Evolutionary conservation across 2,113 vertebrate species (phyloP).

Genomic region (Hucho hucho): DNA sequence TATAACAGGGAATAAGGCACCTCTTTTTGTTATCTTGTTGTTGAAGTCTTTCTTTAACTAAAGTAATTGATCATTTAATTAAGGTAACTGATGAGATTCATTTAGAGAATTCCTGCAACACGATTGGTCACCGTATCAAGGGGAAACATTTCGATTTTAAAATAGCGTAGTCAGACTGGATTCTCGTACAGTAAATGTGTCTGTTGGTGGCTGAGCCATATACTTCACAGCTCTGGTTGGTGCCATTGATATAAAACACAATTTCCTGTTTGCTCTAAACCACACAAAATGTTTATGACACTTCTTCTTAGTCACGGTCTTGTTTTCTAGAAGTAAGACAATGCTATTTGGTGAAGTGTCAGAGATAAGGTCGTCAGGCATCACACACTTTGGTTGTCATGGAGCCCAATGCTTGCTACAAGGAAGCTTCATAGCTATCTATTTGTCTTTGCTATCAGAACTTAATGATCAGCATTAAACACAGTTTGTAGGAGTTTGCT

Average conservation of each 20-base stretch:
- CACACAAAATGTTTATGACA: background rate
- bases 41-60: constrained; percentile 3
- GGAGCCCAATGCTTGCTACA: background rate
- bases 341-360: constrained; percentile 3
- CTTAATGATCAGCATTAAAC: too few relatives aligned
- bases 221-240: background rate
- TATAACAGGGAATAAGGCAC: background rate
- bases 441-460: background rate
- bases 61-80: constrained; percentile 39
- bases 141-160: constrained; percentile 5
- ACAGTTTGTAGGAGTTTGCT: background rate
- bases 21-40: constrained; percentile 12
- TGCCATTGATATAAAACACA: background rate
- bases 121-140: constrained; percentile 32
- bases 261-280: constrained; percentile 14
- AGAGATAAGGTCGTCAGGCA: background rate
- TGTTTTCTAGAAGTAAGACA: too few relatives aligned
- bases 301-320: background rate
- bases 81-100: constrained; percentile 27
- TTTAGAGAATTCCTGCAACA: constrained; percentile 5
- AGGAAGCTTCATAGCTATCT: background rate
- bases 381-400: constrained; percentile 32
- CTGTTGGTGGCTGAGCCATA: too few relatives aligned
- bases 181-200: too few relatives aligned
- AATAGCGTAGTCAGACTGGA: too few relatives aligned